A percentile compares a stretch with the other conserved stretches of the same genome.
phyloP scores from a whole-genome alignment of 2,797 vertebrate species.

The Catamblyrhynchus diadema region DNA sequence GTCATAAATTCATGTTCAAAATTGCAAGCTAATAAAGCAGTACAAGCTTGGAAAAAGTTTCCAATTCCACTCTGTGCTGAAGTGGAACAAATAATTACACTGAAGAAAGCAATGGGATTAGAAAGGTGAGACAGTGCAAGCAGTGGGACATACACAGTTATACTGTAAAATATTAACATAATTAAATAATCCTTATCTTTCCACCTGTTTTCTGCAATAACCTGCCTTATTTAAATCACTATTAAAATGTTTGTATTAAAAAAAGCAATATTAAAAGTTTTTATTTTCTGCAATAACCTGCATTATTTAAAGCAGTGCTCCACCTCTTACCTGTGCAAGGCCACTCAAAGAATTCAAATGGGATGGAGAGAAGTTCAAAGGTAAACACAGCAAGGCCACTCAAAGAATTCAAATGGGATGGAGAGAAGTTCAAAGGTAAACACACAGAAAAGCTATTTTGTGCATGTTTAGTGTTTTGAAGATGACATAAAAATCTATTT shows the following conservation, averaged over 20 bases:
- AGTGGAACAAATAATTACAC: not conserved
- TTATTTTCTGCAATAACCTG: not conserved
- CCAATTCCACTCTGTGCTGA: not conserved
- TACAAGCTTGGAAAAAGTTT: not conserved
- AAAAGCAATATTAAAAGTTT: not conserved
- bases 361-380: not conserved
- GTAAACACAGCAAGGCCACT: not conserved
- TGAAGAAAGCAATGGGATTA: not conserved
- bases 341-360: not conserved
- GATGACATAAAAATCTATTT: not conserved
- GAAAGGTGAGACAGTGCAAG: not conserved
- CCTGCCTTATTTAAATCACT: not conserved
- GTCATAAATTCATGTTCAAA: not conserved
- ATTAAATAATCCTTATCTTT: not conserved
- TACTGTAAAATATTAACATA: not conserved
- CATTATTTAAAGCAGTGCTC: not conserved
- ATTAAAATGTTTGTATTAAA: too few relatives aligned
- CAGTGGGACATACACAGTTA: not conserved
- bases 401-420: not conserved
- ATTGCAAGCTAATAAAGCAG: not conserved
- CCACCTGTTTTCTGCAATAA: not conserved
- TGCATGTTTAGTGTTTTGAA: not conserved
- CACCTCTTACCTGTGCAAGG: not conserved
- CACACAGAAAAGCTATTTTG: not conserved
- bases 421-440: not conserved